Percentiles rank a stretch among this genome's conserved stretches.
phyloP scores from a whole-genome alignment of 2,888 invertebrate species.

The Eubasilissa splendida region DNA sequence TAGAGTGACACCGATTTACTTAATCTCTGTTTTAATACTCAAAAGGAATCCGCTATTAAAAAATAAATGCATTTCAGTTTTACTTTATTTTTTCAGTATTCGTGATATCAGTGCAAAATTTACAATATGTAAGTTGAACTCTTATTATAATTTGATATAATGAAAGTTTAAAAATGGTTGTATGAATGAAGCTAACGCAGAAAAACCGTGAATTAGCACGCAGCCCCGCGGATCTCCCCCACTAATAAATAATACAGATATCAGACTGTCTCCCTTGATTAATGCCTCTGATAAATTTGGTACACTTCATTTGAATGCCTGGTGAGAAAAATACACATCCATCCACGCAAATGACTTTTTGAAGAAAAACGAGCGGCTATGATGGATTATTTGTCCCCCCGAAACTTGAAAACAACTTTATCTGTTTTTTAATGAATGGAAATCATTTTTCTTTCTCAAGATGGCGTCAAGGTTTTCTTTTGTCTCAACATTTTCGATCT shows the following conservation, averaged over 20 bases:
- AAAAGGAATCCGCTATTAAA: too few species aligned
- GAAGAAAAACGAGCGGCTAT: slow-evolving; percentile 40
- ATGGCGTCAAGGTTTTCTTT: slow-evolving; percentile 7
- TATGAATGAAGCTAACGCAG: background rate
- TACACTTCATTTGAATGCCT: slow-evolving; percentile 55
- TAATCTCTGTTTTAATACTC: too few species aligned
- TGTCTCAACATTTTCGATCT: background rate
- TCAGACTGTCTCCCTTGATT: slow-evolving; percentile 55
- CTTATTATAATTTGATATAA: too few species aligned
- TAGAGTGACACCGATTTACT: too few species aligned
- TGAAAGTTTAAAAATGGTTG: too few species aligned
- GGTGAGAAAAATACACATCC: slow-evolving; percentile 49
- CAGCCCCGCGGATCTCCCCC: background rate
- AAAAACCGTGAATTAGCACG: slow-evolving; percentile 9
- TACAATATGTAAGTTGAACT: too few species aligned
- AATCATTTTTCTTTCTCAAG: slow-evolving; percentile 32
- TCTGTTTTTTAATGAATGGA: slow-evolving; percentile 37
- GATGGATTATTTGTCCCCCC: slow-evolving; percentile 40
- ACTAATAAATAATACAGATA: slow-evolving; percentile 57
- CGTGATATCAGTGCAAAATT: too few species aligned
- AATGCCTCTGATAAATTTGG: slow-evolving; percentile 57
- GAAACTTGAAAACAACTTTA: slow-evolving; percentile 37
- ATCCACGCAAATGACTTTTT: slow-evolving; percentile 44
- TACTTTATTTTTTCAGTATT: too few species aligned
- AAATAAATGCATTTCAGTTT: too few species aligned